phyloP scores from a whole-genome alignment of 2,113 vertebrate genomes.

The Xiphias gladius region DNA sequence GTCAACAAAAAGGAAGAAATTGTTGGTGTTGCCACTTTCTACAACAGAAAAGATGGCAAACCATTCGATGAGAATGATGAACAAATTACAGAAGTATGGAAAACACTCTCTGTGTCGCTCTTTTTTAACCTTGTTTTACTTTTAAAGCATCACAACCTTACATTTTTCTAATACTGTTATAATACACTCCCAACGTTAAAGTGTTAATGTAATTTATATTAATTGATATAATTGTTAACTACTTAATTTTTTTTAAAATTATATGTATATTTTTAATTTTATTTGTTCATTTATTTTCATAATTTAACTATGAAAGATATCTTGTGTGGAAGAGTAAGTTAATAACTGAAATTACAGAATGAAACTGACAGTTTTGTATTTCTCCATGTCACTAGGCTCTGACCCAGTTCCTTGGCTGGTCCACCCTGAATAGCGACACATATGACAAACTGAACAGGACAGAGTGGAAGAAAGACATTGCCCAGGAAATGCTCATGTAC shows the following conservation, averaged over 20 bases:
- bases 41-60: conserved; percentile 92
- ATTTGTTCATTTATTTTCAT: neutral
- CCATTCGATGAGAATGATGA: conserved; percentile 95
- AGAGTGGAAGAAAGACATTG: conserved; percentile 91
- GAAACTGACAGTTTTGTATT: neutral
- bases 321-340: neutral
- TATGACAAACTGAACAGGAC: conserved; percentile 93
- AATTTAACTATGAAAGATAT: neutral
- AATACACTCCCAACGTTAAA: no score
- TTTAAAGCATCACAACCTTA: neutral
- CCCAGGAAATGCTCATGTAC: conserved; percentile 93
- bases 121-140: neutral
- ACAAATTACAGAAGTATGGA: conserved; percentile 90
- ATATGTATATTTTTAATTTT: neutral
- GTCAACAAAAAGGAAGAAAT: conserved; percentile 98
- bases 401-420: conserved; percentile 96
- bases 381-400: conserved; percentile 83
- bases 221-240: no score
- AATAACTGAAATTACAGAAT: neutral
- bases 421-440: conserved; percentile 92
- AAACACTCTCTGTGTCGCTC: neutral
- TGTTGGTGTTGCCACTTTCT: conserved; percentile 94
- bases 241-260: neutral
- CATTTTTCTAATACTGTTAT: no score
- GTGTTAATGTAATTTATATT: neutral